Conservation (phyloP, 2,888 invertebrate species). For the Dichetophora obliterata region DNA sequence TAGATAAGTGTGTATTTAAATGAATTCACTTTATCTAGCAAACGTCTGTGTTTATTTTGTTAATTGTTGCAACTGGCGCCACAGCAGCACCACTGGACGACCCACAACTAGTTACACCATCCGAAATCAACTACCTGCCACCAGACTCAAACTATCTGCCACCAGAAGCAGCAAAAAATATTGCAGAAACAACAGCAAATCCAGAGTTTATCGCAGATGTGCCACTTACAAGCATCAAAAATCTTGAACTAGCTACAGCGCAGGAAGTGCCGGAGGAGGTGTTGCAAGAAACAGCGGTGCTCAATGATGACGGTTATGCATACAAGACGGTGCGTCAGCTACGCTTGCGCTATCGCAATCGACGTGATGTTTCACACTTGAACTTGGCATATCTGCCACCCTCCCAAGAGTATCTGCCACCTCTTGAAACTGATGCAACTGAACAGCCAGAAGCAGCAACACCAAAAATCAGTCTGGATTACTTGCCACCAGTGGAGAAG, state of each 20-base stretch:
- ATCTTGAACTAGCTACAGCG: neutral
- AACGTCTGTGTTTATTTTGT: neutral
- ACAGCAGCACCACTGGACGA: neutral
- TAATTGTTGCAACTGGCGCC: neutral
- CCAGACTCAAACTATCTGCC: conserved; percentile 18
- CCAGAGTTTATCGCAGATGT: neutral
- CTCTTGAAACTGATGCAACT: conserved; percentile 45
- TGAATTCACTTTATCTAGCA: neutral
- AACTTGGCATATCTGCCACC: conserved; percentile 59
- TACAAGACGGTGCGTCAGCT: conserved; percentile 49
- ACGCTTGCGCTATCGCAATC: conserved; percentile 50
- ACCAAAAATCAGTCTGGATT: conserved; percentile 49
- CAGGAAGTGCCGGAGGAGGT: conserved; percentile 23
- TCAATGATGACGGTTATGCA: conserved; percentile 49
- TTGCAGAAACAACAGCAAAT: neutral
- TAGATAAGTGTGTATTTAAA: no score
- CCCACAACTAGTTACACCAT: neutral
- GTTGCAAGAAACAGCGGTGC: conserved; percentile 40
- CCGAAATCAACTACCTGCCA: conserved; percentile 39
- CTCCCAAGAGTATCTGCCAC: conserved; percentile 54
- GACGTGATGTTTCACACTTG: conserved; percentile 63
- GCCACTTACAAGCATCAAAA: neutral
- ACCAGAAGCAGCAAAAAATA: neutral
- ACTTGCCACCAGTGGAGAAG: conserved; percentile 58
- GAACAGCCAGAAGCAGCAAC: conserved; percentile 9